Evolutionary conservation across 2,797 vertebrate genomes (phyloP).

Genomic region (Pseudomugil tenellus): DNA sequence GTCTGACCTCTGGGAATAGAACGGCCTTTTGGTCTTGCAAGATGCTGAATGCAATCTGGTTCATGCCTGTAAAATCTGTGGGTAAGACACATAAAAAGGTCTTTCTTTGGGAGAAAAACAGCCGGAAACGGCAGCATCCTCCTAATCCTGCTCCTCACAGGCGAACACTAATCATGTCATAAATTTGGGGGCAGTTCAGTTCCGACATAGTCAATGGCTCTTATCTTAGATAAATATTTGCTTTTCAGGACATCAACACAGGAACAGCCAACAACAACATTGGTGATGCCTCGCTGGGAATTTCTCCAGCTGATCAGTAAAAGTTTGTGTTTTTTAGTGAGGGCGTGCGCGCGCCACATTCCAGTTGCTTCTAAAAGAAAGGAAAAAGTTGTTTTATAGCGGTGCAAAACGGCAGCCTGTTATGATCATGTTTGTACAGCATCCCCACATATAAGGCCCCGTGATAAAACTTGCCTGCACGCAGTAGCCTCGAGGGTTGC

Average conservation of each 20-base stretch:
- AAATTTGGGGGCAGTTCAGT: slow-evolving; percentile 58
- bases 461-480: slow-evolving; percentile 70
- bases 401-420: not conserved
- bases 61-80: slow-evolving; percentile 15
- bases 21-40: not conserved
- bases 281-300: slow-evolving; percentile 43
- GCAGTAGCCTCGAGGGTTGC: slow-evolving; percentile 63
- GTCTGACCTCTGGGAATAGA: not conserved
- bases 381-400: slow-evolving; percentile 2
- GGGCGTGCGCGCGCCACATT: slow-evolving; percentile 13
- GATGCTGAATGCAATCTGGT: slow-evolving; percentile 27
- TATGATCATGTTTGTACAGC: slow-evolving; percentile 34
- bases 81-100: slow-evolving; percentile 8
- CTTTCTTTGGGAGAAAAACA: slow-evolving; percentile 13
- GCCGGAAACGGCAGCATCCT: slow-evolving; percentile 55
- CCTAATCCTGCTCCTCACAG: slow-evolving; percentile 26
- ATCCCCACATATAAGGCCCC: slow-evolving; percentile 39
- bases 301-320: slow-evolving; percentile 57
- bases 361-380: not conserved
- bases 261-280: slow-evolving; percentile 49
- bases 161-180: slow-evolving; percentile 51
- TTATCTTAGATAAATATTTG: slow-evolving; percentile 82
- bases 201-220: slow-evolving; percentile 53
- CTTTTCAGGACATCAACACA: slow-evolving; percentile 53
- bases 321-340: not conserved